Evolutionary conservation across 2,797 vertebrate genomes (phyloP).

Genomic region (Alfaro cultratus): DNA sequence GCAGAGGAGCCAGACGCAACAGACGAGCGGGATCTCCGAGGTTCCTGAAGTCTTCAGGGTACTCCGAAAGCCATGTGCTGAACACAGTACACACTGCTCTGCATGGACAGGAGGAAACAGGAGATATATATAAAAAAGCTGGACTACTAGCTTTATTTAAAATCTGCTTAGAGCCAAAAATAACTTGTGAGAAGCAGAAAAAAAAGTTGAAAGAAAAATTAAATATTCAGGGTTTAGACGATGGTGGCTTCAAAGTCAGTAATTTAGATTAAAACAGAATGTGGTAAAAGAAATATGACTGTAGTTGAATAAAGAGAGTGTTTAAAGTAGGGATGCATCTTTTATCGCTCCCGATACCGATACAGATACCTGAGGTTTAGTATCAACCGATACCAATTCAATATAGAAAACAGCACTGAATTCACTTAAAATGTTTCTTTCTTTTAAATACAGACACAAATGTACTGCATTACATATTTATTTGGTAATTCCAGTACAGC

Average conservation of each 20-base stretch:
- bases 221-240: conserved; percentile 9
- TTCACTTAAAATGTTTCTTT: too few species aligned
- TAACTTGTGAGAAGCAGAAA: neutral
- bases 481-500: too few species aligned
- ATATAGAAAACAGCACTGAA: too few species aligned
- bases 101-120: conserved; percentile 24
- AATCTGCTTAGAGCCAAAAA: neutral
- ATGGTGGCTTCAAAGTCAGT: conserved; percentile 25
- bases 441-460: too few species aligned
- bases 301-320: neutral
- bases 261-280: neutral
- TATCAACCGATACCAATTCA: too few species aligned
- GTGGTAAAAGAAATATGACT: neutral
- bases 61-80: conserved; percentile 87
- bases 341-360: too few species aligned
- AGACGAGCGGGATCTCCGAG: conserved; percentile 79
- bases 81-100: conserved; percentile 87
- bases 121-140: neutral
- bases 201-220: conserved; percentile 2
- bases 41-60: conserved; percentile 86
- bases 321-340: neutral
- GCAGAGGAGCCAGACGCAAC: conserved; percentile 81
- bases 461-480: too few species aligned
- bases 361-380: too few species aligned
- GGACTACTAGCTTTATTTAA: neutral